Evolutionary conservation across 2,797 vertebrate species (phyloP).

Genomic region (Hoplostethus atlanticus): DNA sequence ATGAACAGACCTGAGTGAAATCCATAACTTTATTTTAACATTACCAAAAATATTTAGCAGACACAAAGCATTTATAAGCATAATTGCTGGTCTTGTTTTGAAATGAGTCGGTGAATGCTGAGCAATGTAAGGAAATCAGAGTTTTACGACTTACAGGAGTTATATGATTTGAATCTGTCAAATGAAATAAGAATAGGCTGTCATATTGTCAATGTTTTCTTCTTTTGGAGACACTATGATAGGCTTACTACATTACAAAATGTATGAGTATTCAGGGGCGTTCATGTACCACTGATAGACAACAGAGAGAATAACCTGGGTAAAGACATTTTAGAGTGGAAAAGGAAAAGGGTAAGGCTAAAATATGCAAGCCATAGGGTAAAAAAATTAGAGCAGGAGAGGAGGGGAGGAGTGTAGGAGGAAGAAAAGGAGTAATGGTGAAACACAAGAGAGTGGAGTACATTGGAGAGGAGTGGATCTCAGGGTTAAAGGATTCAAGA

Average conservation of each 20-base stretch:
- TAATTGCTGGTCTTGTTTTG: background rate
- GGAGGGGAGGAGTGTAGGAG: constrained; percentile 28
- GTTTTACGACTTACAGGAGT: background rate
- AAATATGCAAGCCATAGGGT: constrained; percentile 19
- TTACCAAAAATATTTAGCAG: too few species aligned
- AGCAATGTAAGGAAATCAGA: background rate
- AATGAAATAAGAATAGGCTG: too few species aligned
- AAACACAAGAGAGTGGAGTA: constrained; percentile 34
- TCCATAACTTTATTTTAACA: too few species aligned
- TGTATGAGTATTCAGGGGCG: background rate
- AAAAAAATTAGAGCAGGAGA: constrained; percentile 21
- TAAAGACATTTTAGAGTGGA: background rate
- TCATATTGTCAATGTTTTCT: too few species aligned
- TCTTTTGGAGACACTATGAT: too few species aligned
- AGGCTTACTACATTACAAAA: background rate
- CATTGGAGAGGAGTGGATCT: constrained; percentile 31
- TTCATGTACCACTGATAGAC: background rate
- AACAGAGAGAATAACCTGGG: background rate
- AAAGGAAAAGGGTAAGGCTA: constrained; percentile 12
- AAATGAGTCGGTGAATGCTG: background rate
- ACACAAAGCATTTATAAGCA: background rate
- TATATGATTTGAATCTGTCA: background rate
- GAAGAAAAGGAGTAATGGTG: constrained; percentile 10
- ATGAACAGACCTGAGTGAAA: too few species aligned
- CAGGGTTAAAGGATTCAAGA: constrained; percentile 57